Base-by-base conservation (phyloP, 2,888 invertebrate genomes). In the Lasioglossum marginatum region DNA sequence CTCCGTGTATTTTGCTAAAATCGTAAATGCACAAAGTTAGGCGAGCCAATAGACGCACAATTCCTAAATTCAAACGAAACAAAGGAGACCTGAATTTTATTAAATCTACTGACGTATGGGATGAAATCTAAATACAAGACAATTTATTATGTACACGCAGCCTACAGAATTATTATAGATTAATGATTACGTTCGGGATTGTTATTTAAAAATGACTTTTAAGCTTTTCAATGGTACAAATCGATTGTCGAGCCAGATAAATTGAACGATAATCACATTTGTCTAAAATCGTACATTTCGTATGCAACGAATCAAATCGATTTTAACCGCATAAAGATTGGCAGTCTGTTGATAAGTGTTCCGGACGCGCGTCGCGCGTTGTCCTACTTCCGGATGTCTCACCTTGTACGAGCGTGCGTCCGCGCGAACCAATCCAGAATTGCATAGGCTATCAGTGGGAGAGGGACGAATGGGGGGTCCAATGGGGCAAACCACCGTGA, bases 401-500 rank as follows among this genome's bases (percentile, higher is more conserved):
- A 23, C 37, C 40, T 37, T 57, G 81, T n/a, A 45, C 57, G 37
- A 12, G 19, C 37, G 48, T 48, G 43, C 52, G 43, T n/a, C n/a
- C 72, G 23, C n/a, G 66, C 43, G 63, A 45, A 43, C 60, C 19
- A 48, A 52, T 77, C 52, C 45, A 19, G 27, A 48, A 23, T 34
- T 3, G 23, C 63, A 8, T 2, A 19, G 34, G 27, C 23, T 34
- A 37, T 45, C 16, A 45, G 16, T 1, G 45, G 45, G 5, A 16
- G 45, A 75, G 77, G 60, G 60, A 34, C 16, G 10, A 63, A 60
- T 5, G 2, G 40, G 4, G 16, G 48, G 40, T 19, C 0, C 19
- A 31, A 31, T 63, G 66, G 70, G 52, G 83, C 8, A 1, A 89
- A 87, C 88, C 87, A 82, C 83, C 82, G 82, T 77, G 86, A 86